Evolutionary conservation across 64 coral and sea anemone genomes (phyloP), one percentile per base, ranked within the genome.

Genomic region (Anthopleura sola): DNA sequence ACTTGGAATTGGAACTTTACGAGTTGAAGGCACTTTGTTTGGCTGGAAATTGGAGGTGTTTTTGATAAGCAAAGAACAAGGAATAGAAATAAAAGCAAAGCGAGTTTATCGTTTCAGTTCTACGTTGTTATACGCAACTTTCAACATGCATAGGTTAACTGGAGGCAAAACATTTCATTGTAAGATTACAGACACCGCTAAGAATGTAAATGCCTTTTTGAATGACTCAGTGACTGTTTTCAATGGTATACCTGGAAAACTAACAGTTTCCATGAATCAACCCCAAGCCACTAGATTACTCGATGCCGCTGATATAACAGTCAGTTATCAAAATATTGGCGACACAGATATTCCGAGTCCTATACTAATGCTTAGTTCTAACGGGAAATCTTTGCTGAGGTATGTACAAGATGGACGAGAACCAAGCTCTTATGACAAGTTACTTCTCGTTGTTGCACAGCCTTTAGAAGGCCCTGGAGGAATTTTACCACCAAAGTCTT

Each of bases 301-400:
- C 31, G 81, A 78, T 20, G 36, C 88, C 12, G 93, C 81, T 28
- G 17, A 91, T 44, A 69, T 95, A 55, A 91, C 86, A 53, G 39
- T 95, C 28, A 83, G 80, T 20, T 95, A 95, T 64, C 89, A 95
- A 75, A 95, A 95, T 85, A 86, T 84, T 46, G 93, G 93, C 10
- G 86, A 95, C 60, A 91, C 89, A 28, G 93, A 95, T 24, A 75
- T 95, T 68, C 10, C 84, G 37, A 56, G 69, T 34, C 89, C 93
- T 20, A 8, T 86, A 17, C 82, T 91, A 33, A 37, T 91, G 39
- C 40, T 95, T 9, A 79, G 60, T 39, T 50, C 39, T 40, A 80
- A 68, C 16, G 89, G 80, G 23, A 84, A 57, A 23, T 33, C 85
- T 33, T 53, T 87, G 19, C 16, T 91, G 1, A 54, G 68, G 23